These are phyloP conservation scores for Riptortus pedestris DNA, from an alignment of 1,140 invertebrate species.

Conservation along the genomic window DNA sequence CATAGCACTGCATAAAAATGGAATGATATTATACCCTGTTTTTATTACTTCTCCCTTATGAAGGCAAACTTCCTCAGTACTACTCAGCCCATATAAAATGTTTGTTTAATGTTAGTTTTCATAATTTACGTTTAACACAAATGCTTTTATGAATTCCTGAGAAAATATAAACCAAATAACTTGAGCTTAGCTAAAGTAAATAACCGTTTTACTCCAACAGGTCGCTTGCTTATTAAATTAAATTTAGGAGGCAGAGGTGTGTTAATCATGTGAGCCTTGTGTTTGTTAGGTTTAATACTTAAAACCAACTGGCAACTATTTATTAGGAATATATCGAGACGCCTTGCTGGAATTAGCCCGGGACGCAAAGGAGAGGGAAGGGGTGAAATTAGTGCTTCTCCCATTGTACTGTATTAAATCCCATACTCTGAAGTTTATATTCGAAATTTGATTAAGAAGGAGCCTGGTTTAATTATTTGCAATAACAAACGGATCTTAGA, in stretches of 20 bases:
- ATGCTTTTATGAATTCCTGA: background rate
- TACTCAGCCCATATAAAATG: no score
- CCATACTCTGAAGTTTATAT: background rate
- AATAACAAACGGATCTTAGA: background rate
- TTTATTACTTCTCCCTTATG: no score
- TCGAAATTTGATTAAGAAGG: conserved; percentile 5
- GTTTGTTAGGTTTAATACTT: conserved; percentile 14
- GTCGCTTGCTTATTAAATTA: background rate
- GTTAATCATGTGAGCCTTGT: background rate
- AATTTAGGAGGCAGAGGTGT: no score
- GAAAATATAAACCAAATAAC: no score
- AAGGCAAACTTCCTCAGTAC: no score
- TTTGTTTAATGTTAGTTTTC: no score
- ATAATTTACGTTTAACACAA: no score
- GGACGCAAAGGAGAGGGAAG: background rate
- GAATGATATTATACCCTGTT: no score
- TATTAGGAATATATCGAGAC: conserved; percentile 8
- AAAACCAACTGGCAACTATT: conserved; percentile 15
- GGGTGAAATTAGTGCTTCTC: no score
- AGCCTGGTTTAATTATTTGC: conserved; percentile 8
- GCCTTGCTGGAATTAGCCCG: background rate
- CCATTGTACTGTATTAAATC: background rate
- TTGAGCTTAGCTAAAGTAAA: no score
- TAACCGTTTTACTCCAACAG: no score
- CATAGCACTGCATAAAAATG: no score